Percentiles rank a stretch among this genome's conserved stretches.
These are phyloP conservation scores for Dromococcyx pavoninus DNA, from an alignment of 2,797 vertebrate species.

Conservation along the genomic window DNA sequence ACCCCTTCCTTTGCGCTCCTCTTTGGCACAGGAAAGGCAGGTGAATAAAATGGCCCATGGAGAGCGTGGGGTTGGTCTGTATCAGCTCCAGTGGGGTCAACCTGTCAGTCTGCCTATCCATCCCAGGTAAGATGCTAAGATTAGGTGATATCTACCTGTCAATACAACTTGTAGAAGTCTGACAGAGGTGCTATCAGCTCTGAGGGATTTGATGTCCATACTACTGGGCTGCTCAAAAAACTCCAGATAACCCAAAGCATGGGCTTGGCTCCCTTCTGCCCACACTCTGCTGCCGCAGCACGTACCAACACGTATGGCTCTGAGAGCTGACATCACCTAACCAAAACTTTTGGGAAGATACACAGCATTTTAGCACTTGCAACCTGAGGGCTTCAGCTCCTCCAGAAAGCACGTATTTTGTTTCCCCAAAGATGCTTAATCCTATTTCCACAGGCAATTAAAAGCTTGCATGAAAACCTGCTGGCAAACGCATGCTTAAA, in stretches of 20 bases:
- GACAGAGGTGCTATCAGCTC: background rate
- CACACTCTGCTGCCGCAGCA: background rate
- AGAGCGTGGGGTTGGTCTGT: background rate
- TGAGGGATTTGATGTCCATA: too few species aligned
- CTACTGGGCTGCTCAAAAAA: background rate
- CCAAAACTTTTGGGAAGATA: background rate
- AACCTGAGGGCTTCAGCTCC: background rate
- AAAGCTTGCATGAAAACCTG: background rate
- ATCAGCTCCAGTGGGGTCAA: background rate
- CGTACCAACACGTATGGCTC: rapidly evolving
- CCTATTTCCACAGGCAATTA: background rate
- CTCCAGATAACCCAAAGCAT: background rate
- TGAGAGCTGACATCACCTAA: background rate
- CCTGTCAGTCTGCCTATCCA: background rate
- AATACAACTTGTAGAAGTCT: background rate
- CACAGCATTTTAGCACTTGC: background rate
- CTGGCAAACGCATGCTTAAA: background rate
- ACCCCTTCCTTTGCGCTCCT: background rate
- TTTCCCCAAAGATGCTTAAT: background rate
- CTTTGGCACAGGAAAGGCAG: background rate
- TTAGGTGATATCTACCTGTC: background rate
- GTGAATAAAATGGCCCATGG: background rate
- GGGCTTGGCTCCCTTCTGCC: background rate
- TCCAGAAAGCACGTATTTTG: background rate
- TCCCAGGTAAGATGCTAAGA: background rate